Evolutionary conservation across 2,888 invertebrate species (phyloP).

Genomic region (Acanthoscelides obtectus): DNA sequence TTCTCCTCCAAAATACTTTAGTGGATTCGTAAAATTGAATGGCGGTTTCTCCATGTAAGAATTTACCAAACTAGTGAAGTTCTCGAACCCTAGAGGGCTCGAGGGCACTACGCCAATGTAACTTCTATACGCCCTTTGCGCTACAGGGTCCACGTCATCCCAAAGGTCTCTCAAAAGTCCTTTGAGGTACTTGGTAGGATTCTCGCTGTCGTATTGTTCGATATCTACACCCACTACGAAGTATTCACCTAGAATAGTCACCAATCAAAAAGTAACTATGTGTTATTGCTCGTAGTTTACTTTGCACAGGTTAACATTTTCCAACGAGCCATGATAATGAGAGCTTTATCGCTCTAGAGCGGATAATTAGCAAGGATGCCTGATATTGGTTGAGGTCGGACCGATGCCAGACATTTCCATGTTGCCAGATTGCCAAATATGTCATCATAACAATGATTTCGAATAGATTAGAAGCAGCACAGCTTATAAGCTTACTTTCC

Average conservation of each 20-base stretch:
- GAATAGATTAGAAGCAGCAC: too few relatives aligned
- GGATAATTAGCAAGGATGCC: too few relatives aligned
- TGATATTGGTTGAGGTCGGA: too few relatives aligned
- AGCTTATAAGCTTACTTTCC: too few relatives aligned
- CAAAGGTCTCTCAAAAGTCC: slow-evolving; percentile 65
- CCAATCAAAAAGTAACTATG: too few relatives aligned
- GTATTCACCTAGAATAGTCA: slow-evolving; percentile 70
- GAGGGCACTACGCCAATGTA: slow-evolving; percentile 82
- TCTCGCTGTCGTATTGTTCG: slow-evolving; percentile 75
- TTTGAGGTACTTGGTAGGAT: slow-evolving; percentile 74
- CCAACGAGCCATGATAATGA: too few relatives aligned
- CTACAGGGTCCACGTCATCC: slow-evolving; percentile 47
- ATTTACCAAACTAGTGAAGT: slow-evolving; percentile 74
- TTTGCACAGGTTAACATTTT: too few relatives aligned
- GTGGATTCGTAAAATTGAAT: slow-evolving; percentile 81
- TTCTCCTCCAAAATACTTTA: slow-evolving; percentile 64
- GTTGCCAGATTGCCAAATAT: too few relatives aligned
- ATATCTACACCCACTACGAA: slow-evolving; percentile 90
- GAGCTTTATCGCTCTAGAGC: too few relatives aligned
- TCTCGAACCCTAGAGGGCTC: slow-evolving; percentile 65
- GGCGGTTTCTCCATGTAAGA: slow-evolving; percentile 79
- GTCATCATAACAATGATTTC: too few relatives aligned
- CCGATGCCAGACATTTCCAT: too few relatives aligned
- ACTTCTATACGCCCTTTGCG: slow-evolving; percentile 69
- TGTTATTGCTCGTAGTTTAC: too few relatives aligned